Base-by-base conservation (phyloP, 2,888 invertebrate species). In the Melikaiella ostensackeni region DNA sequence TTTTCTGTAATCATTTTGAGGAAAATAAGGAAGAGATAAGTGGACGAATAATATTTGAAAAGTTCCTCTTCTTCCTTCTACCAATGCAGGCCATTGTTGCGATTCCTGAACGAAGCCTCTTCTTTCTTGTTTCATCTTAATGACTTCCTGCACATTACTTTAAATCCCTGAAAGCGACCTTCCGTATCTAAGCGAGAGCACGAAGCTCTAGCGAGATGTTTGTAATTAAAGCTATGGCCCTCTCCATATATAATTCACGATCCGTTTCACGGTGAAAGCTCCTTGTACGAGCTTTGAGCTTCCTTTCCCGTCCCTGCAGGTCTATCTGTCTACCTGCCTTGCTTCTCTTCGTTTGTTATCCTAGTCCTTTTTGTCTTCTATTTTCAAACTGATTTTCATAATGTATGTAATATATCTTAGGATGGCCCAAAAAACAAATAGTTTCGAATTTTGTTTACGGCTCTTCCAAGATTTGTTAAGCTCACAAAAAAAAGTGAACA, bases 181-280 rank as follows among this genome's bases (percentile, higher is more conserved):
- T 66, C 46, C 46, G 46, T 27, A 66, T 66, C 46, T 46, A 66
- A 30, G 66, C 27, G 46, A 66, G 46, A 66, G 66, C 46, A 66
- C 27, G 27, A 66, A 66, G 46, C 46, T 46, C 66, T 46, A 46
- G 66, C 46, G 66, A 66, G 66, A 66, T 30, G 66, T 66, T 66
- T 66, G 66, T 66, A 66, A 66, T 66, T 66, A 66, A 46, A 42
- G 66, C 66, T 66, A 66, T 46, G 66, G 66, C 30, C 66, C 66
- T 66, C 66, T 66, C 27, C 27, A 46, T 66, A 46, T 66, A 66
- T 66, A 66, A 66, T 66, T 66, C 66, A 46, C 46, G 42, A 66
- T 66, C 66, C 42, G 66, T 66, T 66, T 66, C 66, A 66, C 46
- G 66, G 46, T 66, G 66, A 66, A 66, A 66, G 66, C 66, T 66